These are phyloP conservation scores for Thera obeliscata DNA, from an alignment of 2,888 invertebrate genomes.

Conservation along the genomic window DNA sequence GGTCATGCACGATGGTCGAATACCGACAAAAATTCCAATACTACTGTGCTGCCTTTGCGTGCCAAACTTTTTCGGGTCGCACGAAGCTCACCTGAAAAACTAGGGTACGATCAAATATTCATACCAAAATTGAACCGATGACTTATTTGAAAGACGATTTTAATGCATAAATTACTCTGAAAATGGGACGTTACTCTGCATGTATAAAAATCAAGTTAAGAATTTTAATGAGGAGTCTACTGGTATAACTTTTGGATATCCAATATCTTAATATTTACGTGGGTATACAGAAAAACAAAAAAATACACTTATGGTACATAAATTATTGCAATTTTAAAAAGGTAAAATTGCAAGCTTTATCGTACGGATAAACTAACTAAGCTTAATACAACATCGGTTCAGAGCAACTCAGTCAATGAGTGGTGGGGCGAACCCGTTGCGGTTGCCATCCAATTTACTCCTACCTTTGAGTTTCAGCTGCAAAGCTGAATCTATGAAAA, in stretches of 20 bases:
- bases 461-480: conserved; percentile 62
- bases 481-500: conserved; percentile 53
- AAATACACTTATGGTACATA: no score
- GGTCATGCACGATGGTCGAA: conserved; percentile 55
- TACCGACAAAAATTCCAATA: conserved; percentile 67
- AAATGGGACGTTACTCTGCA: no score
- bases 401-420: conserved; percentile 50
- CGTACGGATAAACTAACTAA: conserved; percentile 36
- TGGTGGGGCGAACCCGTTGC: conserved; percentile 56
- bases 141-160: conserved; percentile 21
- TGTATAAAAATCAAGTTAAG: no score
- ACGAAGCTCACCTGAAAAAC: conserved; percentile 64
- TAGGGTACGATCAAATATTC: conserved; percentile 66
- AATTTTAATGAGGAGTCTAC: no score
- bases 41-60: conserved; percentile 65
- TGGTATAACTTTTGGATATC: no score
- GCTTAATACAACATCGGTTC: conserved; percentile 45
- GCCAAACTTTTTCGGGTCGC: conserved; percentile 72
- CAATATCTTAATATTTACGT: no score
- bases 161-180: no score
- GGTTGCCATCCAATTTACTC: conserved; percentile 71
- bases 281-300: no score
- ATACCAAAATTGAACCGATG: conserved; percentile 43
- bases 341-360: neutral
- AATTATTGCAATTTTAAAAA: no score